Percentiles rank a stretch among this genome's conserved stretches.
phyloP scores from a whole-genome alignment of 2,888 invertebrate genomes.

The Harpalus rufipes region DNA sequence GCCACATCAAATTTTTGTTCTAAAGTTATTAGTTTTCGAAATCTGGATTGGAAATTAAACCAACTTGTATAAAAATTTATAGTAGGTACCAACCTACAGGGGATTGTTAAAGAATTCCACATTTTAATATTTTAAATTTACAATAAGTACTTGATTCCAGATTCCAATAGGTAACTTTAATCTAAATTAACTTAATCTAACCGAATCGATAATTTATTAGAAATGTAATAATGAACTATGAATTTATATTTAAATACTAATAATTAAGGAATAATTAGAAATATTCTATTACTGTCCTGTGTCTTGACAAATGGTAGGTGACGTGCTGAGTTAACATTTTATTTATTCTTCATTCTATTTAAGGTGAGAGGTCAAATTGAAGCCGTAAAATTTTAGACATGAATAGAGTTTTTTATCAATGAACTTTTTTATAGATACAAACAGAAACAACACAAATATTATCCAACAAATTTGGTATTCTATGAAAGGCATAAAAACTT shows the following conservation, averaged over 20 bases:
- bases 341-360: conserved; percentile 37
- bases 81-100: too few species aligned
- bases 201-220: too few species aligned
- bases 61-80: too few species aligned
- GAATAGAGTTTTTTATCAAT: conserved; percentile 48
- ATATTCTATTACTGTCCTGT: not conserved
- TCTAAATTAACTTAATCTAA: too few species aligned
- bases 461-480: conserved; percentile 9
- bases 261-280: not conserved
- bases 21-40: too few species aligned
- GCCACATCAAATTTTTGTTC: too few species aligned
- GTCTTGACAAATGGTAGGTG: conserved; percentile 12
- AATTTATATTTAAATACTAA: not conserved
- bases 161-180: too few species aligned
- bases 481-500: conserved; percentile 20
- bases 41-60: too few species aligned
- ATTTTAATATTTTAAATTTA: too few species aligned
- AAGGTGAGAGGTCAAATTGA: conserved; percentile 34
- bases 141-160: too few species aligned
- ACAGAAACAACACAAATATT: conserved; percentile 21
- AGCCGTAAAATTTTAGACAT: conserved; percentile 29
- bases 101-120: too few species aligned
- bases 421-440: conserved; percentile 21
- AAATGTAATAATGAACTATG: not conserved
- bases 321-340: conserved; percentile 26